Evolutionary conservation across 2,888 invertebrate genomes (phyloP).

Genomic region (Torymus aiolomorphi): DNA sequence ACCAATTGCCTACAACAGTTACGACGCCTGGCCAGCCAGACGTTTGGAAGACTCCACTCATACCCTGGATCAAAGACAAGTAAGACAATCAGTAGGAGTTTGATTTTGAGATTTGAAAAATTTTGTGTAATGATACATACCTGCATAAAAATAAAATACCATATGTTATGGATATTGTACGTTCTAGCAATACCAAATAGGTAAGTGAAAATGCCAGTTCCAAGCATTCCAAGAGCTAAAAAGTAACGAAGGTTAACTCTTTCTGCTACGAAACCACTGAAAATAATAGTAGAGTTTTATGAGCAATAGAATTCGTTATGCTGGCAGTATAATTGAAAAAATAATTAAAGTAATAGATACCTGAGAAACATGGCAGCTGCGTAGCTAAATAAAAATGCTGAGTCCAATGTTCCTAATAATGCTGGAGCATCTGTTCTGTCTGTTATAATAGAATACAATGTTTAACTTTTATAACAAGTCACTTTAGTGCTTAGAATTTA

Average conservation of each 20-base stretch:
- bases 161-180: conserved; percentile 87
- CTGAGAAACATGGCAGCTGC: conserved; percentile 93
- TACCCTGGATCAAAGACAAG: conserved; percentile 77
- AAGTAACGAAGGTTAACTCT: conserved; percentile 93
- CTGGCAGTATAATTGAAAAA: not conserved
- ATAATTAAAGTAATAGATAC: conserved; percentile 70
- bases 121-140: conserved; percentile 72
- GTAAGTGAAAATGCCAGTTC: conserved; percentile 80
- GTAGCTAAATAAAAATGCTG: conserved; percentile 93
- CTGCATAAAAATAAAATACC: conserved; percentile 91
- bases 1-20: conserved; percentile 95
- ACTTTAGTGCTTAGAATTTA: too few relatives aligned
- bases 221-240: conserved; percentile 92
- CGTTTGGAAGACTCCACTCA: conserved; percentile 92
- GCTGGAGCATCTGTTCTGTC: conserved; percentile 84
- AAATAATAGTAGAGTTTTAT: conserved; percentile 20
- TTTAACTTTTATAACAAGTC: too few relatives aligned
- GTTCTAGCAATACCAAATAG: conserved; percentile 91
- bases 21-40: conserved; percentile 99
- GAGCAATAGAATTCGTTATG: too few relatives aligned
- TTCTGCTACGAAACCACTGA: conserved; percentile 92
- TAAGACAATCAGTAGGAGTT: not conserved
- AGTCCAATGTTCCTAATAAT: conserved; percentile 91
- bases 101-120: too few relatives aligned
- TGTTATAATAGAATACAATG: conserved; percentile 67